Percentiles rank a stretch among this genome's conserved stretches.
phyloP scores from a whole-genome alignment of 2,797 vertebrate genomes.

The Pantherophis alleghaniensis region DNA sequence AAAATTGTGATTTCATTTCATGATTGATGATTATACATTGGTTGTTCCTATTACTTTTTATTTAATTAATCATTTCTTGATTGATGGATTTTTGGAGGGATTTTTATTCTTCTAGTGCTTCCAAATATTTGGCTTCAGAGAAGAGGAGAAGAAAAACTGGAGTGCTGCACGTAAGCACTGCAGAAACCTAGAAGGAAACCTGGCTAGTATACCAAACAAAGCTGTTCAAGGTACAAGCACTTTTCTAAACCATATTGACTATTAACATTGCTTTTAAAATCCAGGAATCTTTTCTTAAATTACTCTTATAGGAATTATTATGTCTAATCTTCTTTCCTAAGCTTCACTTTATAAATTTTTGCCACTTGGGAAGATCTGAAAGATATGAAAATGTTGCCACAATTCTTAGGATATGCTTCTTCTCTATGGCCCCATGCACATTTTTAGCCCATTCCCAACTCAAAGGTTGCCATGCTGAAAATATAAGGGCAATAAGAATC shows the following conservation, averaged over 20 bases:
- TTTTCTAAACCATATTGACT: neutral
- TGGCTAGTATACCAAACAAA: conserved; percentile 79
- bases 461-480: too few relatives aligned
- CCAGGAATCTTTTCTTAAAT: neutral
- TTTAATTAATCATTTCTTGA: neutral
- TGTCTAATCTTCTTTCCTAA: neutral
- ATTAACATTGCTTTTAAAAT: neutral
- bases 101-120: conserved; percentile 80
- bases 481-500: too few relatives aligned
- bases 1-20: neutral
- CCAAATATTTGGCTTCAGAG: conserved; percentile 70
- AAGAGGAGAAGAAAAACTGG: conserved; percentile 76
- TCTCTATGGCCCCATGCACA: too few relatives aligned
- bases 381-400: neutral
- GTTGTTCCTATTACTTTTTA: neutral
- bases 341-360: neutral
- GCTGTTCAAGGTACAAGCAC: conserved; percentile 80
- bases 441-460: too few relatives aligned
- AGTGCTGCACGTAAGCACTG: conserved; percentile 78
- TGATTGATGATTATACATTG: neutral
- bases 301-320: neutral
- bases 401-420: too few relatives aligned
- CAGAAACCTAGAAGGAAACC: conserved; percentile 80
- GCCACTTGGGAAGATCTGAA: neutral
- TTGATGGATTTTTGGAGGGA: neutral